Evolutionary conservation across 1,140 invertebrate species (phyloP).

Genomic region (Steinernema feltiae): DNA sequence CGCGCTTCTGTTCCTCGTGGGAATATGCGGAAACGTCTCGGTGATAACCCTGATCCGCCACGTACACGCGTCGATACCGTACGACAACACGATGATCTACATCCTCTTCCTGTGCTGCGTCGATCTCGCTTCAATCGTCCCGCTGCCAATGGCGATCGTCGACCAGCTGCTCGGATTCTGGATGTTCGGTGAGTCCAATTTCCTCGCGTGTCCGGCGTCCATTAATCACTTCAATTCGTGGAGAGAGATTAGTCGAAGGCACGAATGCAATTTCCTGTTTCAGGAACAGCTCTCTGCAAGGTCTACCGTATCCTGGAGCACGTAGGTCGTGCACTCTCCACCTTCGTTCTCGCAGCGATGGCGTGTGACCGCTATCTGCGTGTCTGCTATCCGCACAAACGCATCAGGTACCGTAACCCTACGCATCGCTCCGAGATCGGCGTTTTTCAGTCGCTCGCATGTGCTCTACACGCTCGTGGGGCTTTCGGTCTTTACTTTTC

Average conservation of each 20-base stretch:
- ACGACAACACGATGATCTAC: slow-evolving; percentile 57
- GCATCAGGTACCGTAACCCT: slow-evolving; percentile 18
- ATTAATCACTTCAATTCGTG: slow-evolving; percentile 3
- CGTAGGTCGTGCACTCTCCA: slow-evolving; percentile 45
- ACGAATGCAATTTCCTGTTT: slow-evolving; percentile 1
- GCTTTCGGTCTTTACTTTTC: slow-evolving; percentile 39
- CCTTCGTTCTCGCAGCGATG: slow-evolving; percentile 52
- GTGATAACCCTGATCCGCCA: slow-evolving; percentile 54
- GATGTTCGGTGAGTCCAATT: slow-evolving; percentile 51
- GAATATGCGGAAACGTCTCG: slow-evolving; percentile 53
- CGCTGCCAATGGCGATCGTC: slow-evolving; percentile 55
- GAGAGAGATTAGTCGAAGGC: slow-evolving; percentile 18
- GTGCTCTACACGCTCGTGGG: slow-evolving; percentile 41
- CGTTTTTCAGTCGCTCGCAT: slow-evolving; percentile 30
- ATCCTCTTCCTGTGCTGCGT: slow-evolving; percentile 53
- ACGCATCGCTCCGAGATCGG: not conserved
- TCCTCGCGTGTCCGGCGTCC: slow-evolving; percentile 31
- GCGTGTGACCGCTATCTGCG: slow-evolving; percentile 48
- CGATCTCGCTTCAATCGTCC: slow-evolving; percentile 49
- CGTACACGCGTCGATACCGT: slow-evolving; percentile 43
- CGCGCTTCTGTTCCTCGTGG: slow-evolving; percentile 50
- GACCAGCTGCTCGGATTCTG: slow-evolving; percentile 56
- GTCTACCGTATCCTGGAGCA: slow-evolving; percentile 47
- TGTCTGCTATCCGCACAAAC: slow-evolving; percentile 51
- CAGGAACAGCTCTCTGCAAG: slow-evolving; percentile 44